phyloP scores from a whole-genome alignment of 2,888 invertebrate genomes.

The Teleiodes luculella region DNA sequence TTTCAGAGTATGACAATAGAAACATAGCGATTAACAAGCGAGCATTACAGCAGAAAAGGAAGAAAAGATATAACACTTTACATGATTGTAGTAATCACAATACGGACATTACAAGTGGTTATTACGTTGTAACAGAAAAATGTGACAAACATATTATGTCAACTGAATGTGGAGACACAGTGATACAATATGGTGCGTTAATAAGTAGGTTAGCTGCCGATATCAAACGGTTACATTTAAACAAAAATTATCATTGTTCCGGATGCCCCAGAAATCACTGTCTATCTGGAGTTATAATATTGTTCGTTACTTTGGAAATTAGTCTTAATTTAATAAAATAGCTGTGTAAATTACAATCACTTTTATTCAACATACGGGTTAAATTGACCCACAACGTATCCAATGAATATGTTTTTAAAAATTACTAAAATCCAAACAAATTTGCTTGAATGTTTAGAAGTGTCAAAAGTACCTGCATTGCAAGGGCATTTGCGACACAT shows the following conservation, averaged over 20 bases:
- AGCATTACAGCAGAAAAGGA: neutral
- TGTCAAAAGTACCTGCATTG: neutral
- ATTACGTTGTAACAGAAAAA: slow-evolving; percentile 4
- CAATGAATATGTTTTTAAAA: too few species aligned
- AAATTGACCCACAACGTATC: too few species aligned
- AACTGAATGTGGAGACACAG: slow-evolving; percentile 4
- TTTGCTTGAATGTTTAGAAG: neutral
- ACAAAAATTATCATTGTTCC: slow-evolving; percentile 37
- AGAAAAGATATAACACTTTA: neutral
- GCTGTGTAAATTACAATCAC: neutral
- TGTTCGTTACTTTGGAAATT: neutral
- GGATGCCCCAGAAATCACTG: slow-evolving; percentile 16
- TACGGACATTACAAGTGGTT: neutral
- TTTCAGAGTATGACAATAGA: neutral
- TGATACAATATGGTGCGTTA: slow-evolving; percentile 31
- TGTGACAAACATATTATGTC: slow-evolving; percentile 10
- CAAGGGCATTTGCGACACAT: slow-evolving; percentile 20
- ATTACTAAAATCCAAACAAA: neutral
- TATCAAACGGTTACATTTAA: slow-evolving; percentile 35
- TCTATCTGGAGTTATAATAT: neutral
- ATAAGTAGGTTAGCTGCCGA: slow-evolving; percentile 36
- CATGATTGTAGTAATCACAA: neutral
- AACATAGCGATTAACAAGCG: neutral
- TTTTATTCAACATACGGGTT: neutral
- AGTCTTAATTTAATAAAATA: neutral